Evolutionary conservation across 2,113 vertebrate species (phyloP).

Genomic region (Xyliphius kryptos): DNA sequence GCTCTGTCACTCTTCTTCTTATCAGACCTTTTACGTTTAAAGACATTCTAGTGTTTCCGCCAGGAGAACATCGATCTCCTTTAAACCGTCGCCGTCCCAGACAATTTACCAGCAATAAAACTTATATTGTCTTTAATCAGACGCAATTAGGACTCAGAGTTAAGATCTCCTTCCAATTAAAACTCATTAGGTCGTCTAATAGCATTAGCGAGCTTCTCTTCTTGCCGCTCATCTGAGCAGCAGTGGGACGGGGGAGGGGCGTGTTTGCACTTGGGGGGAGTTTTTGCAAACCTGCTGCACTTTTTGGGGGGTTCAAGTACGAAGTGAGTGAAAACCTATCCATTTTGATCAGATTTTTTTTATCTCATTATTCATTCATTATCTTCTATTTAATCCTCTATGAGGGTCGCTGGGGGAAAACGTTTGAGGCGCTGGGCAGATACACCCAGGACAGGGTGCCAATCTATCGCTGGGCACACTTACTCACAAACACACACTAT

Average conservation of each 20-base stretch:
- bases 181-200: conserved; percentile 69
- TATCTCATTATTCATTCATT: too few species aligned
- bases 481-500: too few species aligned
- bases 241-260: conserved; percentile 33
- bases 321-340: too few species aligned
- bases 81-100: conserved; percentile 38
- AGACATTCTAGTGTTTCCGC: conserved; percentile 56
- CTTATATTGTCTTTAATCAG: conserved; percentile 78
- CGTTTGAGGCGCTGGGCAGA: too few species aligned
- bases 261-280: too few species aligned
- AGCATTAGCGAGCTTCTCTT: conserved; percentile 58
- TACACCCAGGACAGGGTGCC: too few species aligned
- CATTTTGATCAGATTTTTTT: too few species aligned
- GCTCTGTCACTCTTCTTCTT: background rate
- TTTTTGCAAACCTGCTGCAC: background rate
- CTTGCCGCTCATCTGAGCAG: conserved; percentile 51
- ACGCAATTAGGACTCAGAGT: conserved; percentile 71
- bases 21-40: conserved; percentile 43
- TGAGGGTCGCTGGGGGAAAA: too few species aligned
- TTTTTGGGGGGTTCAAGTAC: too few species aligned
- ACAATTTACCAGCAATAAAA: conserved; percentile 68
- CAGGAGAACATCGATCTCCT: conserved; percentile 58
- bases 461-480: too few species aligned
- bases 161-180: conserved; percentile 75
- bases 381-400: too few species aligned